phyloP scores from a whole-genome alignment of 2,797 vertebrate species.

The Protosalanx chinensis region DNA sequence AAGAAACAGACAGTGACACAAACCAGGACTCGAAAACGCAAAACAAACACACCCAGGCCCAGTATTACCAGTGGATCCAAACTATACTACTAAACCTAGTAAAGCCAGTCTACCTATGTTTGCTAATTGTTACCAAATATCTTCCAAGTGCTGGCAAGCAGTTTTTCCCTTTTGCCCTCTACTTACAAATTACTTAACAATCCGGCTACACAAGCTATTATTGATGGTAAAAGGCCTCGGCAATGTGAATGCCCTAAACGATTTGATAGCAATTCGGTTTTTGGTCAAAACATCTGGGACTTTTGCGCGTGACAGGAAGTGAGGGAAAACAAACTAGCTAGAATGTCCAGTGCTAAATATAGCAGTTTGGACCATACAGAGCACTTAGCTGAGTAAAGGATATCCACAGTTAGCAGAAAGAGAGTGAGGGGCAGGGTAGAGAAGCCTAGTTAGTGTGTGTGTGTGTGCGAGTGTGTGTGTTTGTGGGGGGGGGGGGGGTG shows the following conservation, averaged over 20 bases:
- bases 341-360: conserved; percentile 49
- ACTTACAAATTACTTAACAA: too few relatives aligned
- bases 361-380: conserved; percentile 16
- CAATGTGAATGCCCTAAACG: not conserved
- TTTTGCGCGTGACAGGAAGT: conserved; percentile 4
- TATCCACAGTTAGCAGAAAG: conserved; percentile 13
- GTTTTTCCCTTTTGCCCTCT: not conserved
- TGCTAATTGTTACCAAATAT: not conserved
- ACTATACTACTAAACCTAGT: too few relatives aligned
- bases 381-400: conserved; percentile 26
- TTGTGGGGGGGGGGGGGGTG: too few relatives aligned
- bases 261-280: not conserved
- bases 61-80: too few relatives aligned
- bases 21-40: too few relatives aligned
- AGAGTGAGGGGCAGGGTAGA: not conserved
- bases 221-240: not conserved
- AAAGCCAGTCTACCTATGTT: too few relatives aligned
- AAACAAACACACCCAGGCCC: too few relatives aligned
- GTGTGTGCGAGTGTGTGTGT: not conserved
- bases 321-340: conserved; percentile 31
- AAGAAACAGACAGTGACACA: too few relatives aligned
- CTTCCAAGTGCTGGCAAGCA: not conserved
- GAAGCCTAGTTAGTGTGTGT: too few relatives aligned
- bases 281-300: not conserved
- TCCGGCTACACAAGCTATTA: not conserved